These are phyloP conservation scores for Oceanodroma leucorhoa DNA, from an alignment of 2,797 vertebrate species.

Conservation along the genomic window DNA sequence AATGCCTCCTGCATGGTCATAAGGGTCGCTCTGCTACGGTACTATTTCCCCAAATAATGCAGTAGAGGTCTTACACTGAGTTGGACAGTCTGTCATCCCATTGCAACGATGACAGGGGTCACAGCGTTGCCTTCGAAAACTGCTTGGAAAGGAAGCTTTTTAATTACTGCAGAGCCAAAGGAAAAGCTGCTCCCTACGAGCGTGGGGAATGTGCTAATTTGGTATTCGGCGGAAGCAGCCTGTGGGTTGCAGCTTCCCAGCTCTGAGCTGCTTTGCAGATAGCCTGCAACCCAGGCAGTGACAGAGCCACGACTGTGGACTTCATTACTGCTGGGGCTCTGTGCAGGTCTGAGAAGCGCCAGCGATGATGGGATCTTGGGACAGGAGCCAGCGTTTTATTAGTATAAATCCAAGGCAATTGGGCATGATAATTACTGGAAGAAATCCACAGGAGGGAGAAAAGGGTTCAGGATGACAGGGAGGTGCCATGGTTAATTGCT, in stretches of 20 bases:
- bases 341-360: accelerated
- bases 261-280: background rate
- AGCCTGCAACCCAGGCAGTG: background rate
- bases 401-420: background rate
- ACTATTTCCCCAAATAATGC: background rate
- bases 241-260: background rate
- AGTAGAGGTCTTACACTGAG: background rate
- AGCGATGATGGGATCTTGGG: background rate
- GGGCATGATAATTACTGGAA: constrained; percentile 19
- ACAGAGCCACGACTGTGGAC: background rate
- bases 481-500: background rate
- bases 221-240: background rate
- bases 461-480: background rate
- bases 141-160: background rate
- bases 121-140: background rate
- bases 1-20: accelerated
- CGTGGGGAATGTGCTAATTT: background rate
- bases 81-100: background rate
- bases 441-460: background rate
- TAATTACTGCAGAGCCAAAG: constrained; percentile 14
- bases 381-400: background rate
- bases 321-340: background rate
- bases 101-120: background rate
- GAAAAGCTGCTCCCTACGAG: background rate
- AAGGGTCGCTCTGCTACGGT: accelerated